Base-by-base conservation (phyloP, 2,797 vertebrate species). In the Bufotes viridis region DNA sequence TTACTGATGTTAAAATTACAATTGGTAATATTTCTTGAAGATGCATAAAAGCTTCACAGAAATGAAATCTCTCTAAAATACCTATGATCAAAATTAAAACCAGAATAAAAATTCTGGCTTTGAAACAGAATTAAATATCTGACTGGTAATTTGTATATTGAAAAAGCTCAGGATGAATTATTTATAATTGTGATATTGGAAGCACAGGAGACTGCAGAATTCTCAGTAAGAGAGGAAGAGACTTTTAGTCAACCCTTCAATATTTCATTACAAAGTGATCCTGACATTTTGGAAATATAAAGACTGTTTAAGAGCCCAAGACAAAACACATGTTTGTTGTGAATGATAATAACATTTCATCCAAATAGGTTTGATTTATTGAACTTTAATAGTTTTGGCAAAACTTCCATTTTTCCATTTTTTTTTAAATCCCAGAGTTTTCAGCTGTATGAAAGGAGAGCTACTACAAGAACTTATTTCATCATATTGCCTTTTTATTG, bases 261-360 rank as follows among this genome's bases (percentile, higher is more conserved):
- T 83, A 78, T 55, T 83, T 87, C 53, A 83, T 87, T 87, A 83
- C 87, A 78, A 83, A 87, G 80, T 83, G 87, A 87, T 42, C 82
- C 49, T 87, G 80, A 78, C 80, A 87, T 87, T 78, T 76, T 87
- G 87, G 72, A 87, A 87, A 81, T 81, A 87, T 51, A 61, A 70
- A 81, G 61, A 81, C 20, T 76, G 34, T 70, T 80, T 81, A 86
- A 72, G 51, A 86, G 76, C 24, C 85, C 57, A 61, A 58, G 55
- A 67, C 29, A 74, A 74, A 72, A 74, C 26, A 58, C 34, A 87
- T 81, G 67, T 60, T 74, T 87, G 85, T 75, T 87, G 53, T 81
- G 85, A 87, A 81, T 81, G 67, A 81, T 87, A 87, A 81, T 74
- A 87, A n/a, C 29, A 60, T 17, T 70, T 81, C 78, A 81, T 80